Percentiles rank a stretch among this genome's conserved stretches.
Evolutionary conservation across 2,113 vertebrate genomes (phyloP).

Genomic region (Labeo catla): DNA sequence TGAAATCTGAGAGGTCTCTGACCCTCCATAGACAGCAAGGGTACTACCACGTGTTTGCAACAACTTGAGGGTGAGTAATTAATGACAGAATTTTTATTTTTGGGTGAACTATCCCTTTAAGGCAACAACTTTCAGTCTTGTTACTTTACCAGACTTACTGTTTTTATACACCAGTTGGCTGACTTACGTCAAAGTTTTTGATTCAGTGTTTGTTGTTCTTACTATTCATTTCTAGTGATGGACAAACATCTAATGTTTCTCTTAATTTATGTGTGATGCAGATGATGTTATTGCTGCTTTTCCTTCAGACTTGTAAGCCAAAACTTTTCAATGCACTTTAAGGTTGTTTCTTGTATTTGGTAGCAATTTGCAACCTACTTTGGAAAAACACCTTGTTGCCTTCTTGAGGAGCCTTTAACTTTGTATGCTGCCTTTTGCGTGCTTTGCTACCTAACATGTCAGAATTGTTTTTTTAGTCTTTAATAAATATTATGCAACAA

Average conservation of each 20-base stretch:
- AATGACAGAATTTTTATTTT: too few relatives aligned
- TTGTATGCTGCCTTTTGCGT: background rate
- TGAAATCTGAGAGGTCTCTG: too few relatives aligned
- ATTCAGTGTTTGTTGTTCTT: background rate
- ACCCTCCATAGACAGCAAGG: too few relatives aligned
- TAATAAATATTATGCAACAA: constrained; percentile 6
- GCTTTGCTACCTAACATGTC: background rate
- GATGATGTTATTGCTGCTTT: background rate
- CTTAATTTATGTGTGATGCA: background rate
- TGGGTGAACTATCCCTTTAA: too few relatives aligned
- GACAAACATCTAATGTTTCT: background rate
- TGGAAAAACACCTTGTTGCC: background rate
- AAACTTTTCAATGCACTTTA: constrained; percentile 25
- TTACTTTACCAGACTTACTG: too few relatives aligned
- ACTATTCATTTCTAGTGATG: background rate
- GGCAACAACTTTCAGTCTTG: too few relatives aligned
- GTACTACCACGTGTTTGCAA: too few relatives aligned
- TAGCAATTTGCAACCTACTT: background rate
- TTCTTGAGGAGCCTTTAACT: background rate
- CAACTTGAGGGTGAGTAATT: too few relatives aligned
- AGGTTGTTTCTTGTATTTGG: background rate
- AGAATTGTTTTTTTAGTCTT: background rate
- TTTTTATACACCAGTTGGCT: too few relatives aligned
- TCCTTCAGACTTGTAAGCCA: constrained; percentile 3
- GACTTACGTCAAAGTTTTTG: background rate